Evolutionary conservation across 1,140 invertebrate genomes (phyloP), one percentile per base, ranked within the genome.

Genomic region (Caenorhabditis brenneri): DNA sequence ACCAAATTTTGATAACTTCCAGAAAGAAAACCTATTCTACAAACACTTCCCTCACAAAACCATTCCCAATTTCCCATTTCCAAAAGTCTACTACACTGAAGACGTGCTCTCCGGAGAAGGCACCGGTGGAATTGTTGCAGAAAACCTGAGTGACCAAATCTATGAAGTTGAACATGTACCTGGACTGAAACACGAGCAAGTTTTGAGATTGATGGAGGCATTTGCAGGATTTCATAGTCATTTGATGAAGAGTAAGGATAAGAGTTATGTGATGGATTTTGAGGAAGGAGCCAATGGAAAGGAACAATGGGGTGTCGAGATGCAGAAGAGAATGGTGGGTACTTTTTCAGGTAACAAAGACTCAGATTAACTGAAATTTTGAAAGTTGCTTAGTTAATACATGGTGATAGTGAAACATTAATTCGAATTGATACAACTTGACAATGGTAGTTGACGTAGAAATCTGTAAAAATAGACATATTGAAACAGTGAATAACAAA

Each of bases 1-100:
- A 3, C 48, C n/a, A 4, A 51, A 19, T 10, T 51, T 51, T 51
- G 3, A 51, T n/a, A 51, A 51, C 4, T 36, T 65, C 31, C 58
- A 65, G 58, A 65, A 65, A 65, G 58, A 65, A 36, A 65, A 65
- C 58, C 58, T 65, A 36, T 65, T 65, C 58, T 65, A 65, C 58
- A 33, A 65, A 5, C 58, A 65, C 31, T 65, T 65, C 19, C 12
- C 12, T 15, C 36, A 65, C 31, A 15, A 16, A 19, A 16, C 58
- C 0, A 65, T 65, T 36, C 29, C 58, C 3, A 65, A 65, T 65
- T 65, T 65, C 58, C 58, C 58, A n/a, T 65, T 65, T 36, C 58
- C 58, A 33, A 65, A 65, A 36, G 58, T 65, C 15, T 65, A 65
- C 36, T 65, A 33, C 58, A 65, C 58, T 65, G 58, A 65, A 65